A percentile compares a stretch with the other conserved stretches of the same genome.
These are phyloP conservation scores for Polypterus bichir DNA, from an alignment of 2,113 vertebrate genomes.

Conservation along the genomic window DNA sequence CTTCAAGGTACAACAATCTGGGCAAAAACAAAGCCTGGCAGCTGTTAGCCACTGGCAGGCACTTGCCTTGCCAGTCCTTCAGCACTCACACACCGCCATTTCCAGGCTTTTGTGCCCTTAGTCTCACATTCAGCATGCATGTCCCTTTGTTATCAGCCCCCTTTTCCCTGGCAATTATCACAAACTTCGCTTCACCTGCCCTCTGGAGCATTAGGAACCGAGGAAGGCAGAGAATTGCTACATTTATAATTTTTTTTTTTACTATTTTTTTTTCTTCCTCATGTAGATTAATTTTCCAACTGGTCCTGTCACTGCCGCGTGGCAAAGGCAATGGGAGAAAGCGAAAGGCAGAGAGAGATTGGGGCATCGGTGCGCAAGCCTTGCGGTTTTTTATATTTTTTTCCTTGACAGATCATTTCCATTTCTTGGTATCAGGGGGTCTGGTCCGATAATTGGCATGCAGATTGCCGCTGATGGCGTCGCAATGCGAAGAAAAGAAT, in stretches of 20 bases:
- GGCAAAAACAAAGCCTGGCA: neutral
- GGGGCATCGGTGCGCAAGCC: conserved; percentile 52
- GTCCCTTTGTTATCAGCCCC: conserved; percentile 50
- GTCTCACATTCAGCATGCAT: conserved; percentile 53
- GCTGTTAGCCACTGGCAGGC: neutral
- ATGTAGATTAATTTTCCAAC: conserved; percentile 79
- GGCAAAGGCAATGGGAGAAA: conserved; percentile 33
- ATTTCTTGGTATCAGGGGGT: conserved; percentile 94
- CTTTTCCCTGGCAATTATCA: conserved; percentile 63
- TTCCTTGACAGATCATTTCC: conserved; percentile 95
- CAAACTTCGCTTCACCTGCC: conserved; percentile 64
- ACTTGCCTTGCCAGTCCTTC: conserved; percentile 9
- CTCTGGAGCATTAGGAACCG: conserved; percentile 59
- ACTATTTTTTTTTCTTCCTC: conserved; percentile 44
- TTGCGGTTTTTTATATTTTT: conserved; percentile 35
- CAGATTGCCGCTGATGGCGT: conserved; percentile 97
- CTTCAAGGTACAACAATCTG: too few species aligned
- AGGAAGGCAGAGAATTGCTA: conserved; percentile 48
- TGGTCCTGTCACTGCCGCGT: conserved; percentile 52
- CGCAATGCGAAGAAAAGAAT: conserved; percentile 76
- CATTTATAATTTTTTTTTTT: conserved; percentile 56
- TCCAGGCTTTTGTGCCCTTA: conserved; percentile 46
- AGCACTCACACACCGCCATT: conserved; percentile 31
- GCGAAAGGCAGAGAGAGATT: conserved; percentile 35
- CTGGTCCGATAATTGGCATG: conserved; percentile 97